phyloP scores from a whole-genome alignment of 35 echinoderm and acorn worm genomes.

The Ophioderma brevispina region DNA sequence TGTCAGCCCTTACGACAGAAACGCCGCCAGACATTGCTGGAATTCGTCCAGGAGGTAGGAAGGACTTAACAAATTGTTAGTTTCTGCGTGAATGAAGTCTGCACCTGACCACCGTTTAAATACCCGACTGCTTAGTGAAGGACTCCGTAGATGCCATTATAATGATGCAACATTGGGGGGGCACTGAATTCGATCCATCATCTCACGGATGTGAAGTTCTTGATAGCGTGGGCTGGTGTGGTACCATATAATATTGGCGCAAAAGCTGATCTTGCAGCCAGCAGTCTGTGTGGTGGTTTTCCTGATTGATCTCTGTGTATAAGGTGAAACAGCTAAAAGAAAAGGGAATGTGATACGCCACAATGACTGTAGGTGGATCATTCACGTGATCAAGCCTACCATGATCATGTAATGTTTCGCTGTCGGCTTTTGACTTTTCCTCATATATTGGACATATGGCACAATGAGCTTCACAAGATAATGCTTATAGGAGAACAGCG shows the following conservation, averaged over 20 bases:
- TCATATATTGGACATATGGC: background rate
- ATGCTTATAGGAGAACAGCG: background rate
- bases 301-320: background rate
- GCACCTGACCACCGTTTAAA: background rate
- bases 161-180: background rate
- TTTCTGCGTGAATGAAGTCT: constrained; percentile 1
- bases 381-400: background rate
- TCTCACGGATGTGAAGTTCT: background rate
- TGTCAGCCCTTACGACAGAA: background rate
- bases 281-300: constrained; percentile 26
- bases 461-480: constrained; percentile 23
- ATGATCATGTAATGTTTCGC: constrained; percentile 14
- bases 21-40: background rate
- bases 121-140: background rate
- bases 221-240: background rate
- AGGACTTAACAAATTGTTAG: constrained; percentile 11
- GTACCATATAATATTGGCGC: no score
- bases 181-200: background rate
- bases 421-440: background rate
- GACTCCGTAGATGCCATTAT: background rate
- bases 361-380: background rate
- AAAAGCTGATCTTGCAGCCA: background rate
- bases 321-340: background rate
- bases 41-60: background rate
- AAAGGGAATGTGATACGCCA: background rate